A percentile compares a stretch with the other conserved stretches of the same genome.
Conservation (phyloP, 2,888 invertebrate species). For the Oligia strigilis region DNA sequence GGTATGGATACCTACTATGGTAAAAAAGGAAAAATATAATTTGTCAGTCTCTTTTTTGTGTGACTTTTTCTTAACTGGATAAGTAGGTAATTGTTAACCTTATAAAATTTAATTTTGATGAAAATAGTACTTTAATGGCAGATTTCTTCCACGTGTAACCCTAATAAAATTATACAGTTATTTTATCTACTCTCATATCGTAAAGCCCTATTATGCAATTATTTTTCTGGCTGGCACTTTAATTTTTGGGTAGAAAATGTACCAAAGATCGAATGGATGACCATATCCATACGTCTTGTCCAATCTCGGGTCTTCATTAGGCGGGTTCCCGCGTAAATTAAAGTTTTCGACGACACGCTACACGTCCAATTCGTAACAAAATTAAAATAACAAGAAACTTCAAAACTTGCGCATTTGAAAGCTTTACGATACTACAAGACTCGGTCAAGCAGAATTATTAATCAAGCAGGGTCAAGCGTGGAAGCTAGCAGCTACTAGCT, state of each 20-base stretch:
- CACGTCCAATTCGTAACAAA: neutral
- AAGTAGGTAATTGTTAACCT: neutral
- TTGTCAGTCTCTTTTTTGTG: neutral
- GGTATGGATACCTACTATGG: neutral
- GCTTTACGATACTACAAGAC: neutral
- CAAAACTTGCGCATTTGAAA: neutral
- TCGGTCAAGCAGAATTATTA: neutral
- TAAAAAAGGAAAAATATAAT: neutral
- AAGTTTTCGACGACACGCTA: neutral
- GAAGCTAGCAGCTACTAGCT: neutral
- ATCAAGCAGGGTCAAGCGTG: neutral
- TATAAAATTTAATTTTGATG: neutral
- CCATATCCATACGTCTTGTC: neutral
- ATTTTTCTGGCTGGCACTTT: too few species aligned
- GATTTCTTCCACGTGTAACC: neutral
- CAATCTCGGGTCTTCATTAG: neutral
- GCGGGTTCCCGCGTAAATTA: neutral
- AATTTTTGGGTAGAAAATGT: neutral
- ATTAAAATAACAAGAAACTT: neutral
- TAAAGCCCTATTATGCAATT: neutral
- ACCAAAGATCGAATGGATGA: neutral
- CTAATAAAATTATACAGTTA: neutral
- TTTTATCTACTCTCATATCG: neutral
- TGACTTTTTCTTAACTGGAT: neutral
- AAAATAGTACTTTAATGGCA: neutral